These are phyloP conservation scores for Rhegmatorhina hoffmannsi DNA, from an alignment of 2,113 vertebrate species.

Conservation along the genomic window DNA sequence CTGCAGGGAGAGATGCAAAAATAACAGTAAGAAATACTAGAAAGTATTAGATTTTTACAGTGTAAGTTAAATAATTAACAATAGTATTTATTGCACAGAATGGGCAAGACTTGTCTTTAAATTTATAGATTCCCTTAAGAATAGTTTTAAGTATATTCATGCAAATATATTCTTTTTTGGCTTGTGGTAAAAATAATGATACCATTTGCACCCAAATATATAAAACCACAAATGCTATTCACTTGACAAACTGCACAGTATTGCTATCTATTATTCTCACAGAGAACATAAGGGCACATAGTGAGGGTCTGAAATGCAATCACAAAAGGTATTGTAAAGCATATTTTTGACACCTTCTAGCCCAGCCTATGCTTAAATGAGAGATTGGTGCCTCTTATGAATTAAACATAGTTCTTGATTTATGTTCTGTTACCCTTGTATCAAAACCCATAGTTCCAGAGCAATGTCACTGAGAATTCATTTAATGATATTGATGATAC, in stretches of 20 bases:
- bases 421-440: constrained; percentile 76
- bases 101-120: neutral
- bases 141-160: constrained; percentile 30
- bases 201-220: constrained; percentile 60
- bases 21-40: neutral
- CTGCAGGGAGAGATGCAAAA: neutral
- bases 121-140: constrained; percentile 33
- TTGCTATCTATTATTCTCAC: constrained; percentile 65
- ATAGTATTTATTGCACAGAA: neutral
- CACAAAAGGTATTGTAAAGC: constrained; percentile 76
- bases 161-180: constrained; percentile 48
- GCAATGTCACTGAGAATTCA: constrained; percentile 76
- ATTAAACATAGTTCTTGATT: constrained; percentile 83
- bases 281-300: constrained; percentile 9
- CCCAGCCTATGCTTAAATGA: constrained; percentile 70
- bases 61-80: neutral
- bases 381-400: constrained; percentile 76
- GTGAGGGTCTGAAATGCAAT: constrained; percentile 64
- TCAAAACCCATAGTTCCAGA: constrained; percentile 76
- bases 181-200: constrained; percentile 54
- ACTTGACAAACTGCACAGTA: constrained; percentile 59
- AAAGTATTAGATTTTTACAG: neutral
- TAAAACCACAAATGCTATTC: constrained; percentile 63
- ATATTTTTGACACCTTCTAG: constrained; percentile 73
- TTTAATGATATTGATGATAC: constrained; percentile 79